Base-by-base conservation (phyloP, 37 sponge, comb jelly and placozoan species). In the Petrosia ficiformis region DNA sequence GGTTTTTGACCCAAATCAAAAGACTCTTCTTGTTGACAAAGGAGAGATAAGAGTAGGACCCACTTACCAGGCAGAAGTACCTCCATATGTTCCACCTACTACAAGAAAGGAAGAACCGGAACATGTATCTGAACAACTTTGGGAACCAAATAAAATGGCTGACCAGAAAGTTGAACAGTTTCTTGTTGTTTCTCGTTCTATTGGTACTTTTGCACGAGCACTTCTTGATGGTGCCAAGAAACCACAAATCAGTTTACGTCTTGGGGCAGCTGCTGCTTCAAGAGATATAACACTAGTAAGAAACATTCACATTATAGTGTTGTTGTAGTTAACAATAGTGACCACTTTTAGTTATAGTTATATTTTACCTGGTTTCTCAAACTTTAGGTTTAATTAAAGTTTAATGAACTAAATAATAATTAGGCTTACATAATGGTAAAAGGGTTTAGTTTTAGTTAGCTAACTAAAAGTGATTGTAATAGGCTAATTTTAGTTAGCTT, bases 161-260 rank as follows among this genome's bases (percentile, higher is more conserved):
- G 89, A 93, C 70, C 67, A 86, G 30, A 82, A 96, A 42, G 87
- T 96, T 48, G 97, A 96, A 52, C 95, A 96, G 77, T 96, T 90
- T 58, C 75, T 93, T 8, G 91, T 96, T 16, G 82, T 96, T 43
- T 90, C 97, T 3, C 79, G 94, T 87, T 96, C 97, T 33, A 91
- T 96, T 57, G 97, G 97, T 14, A 96, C 97, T 11, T 96, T 96
- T 96, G 97, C 97, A 21, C 79, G 97, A 4, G 97, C 97, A 16
- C 84, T 96, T 16, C 67, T 93, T 28, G 91, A 94, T 64, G 91
- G 92, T 41, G 80, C 94, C 33, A 87, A 84, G 80, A 92, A 92
- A 59, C 86, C 89, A 26, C 94, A 93, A 75, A 93, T 92, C 81
- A 93, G 91, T 34, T 76, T 96, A 10, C 77, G 89, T 44, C 82